Base-by-base conservation (phyloP, 1,140 invertebrate species). In the Danaus melanippus region DNA sequence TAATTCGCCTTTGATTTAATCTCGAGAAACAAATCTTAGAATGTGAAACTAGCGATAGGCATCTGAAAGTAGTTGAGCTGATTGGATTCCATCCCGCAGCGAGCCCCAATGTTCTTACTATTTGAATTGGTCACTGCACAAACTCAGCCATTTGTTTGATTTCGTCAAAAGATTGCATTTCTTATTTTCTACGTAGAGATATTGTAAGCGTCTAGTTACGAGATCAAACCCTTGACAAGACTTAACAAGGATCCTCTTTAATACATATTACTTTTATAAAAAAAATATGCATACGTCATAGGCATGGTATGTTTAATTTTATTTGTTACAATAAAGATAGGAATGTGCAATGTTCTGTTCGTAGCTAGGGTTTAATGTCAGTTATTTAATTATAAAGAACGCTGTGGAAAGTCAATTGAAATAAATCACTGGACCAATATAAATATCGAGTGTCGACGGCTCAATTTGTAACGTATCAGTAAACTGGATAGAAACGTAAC, bases 1-100 rank as follows among this genome's bases (percentile, higher is more conserved):
- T 84, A 86, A 86, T 86, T 84, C 81, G 84, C 84, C 77, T 86
- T 86, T 84, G 81, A 86, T 84, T 86, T 86, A 84, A 86, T 86
- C 84, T 86, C 67, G 71, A 84, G 81, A 86, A 86, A 86, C 84
- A 86, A 86, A 86, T 86, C 84, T 86, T 84, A 82, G 81, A 86
- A 86, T 84, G 84, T 84, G 81, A 82, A 84, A 84, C 69, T 77
- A 76, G 76, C 73, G 83, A 86, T 86, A 86, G 75, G 81, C 78
- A 86, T 86, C 83, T 74, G 65, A 67, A 80, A 76, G 79, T 84
- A 82, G 81, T 83, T 80, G 76, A 66, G 68, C 71, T 86, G 81
- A 86, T 86, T 86, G 84, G 81, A 78, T 82, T 74, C 77, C 70
- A 69, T 72, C 75, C 78, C 76, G 72, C 69, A 61, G 56, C 60